These are phyloP conservation scores for Nemurella pictetii DNA, from an alignment of 2,888 invertebrate genomes.

Conservation along the genomic window DNA sequence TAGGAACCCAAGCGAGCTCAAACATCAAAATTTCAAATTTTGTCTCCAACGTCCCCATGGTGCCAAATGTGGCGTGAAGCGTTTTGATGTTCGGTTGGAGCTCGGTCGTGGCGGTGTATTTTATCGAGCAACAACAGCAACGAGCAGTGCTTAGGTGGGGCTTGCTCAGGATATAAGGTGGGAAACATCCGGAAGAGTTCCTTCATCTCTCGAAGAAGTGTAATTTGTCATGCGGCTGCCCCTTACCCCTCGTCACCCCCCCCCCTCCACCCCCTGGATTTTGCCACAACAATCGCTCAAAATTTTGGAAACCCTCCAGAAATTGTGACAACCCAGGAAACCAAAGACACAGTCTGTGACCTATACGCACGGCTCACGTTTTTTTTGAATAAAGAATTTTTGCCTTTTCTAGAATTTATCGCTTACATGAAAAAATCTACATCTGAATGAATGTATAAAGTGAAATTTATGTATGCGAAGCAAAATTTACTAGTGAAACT, in stretches of 20 bases:
- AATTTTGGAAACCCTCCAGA: slow-evolving; percentile 25
- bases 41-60: not conserved
- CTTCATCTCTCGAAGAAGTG: slow-evolving; percentile 19
- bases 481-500: not conserved
- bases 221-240: slow-evolving; percentile 25
- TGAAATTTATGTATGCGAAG: not conserved
- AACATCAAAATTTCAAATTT: slow-evolving; percentile 6
- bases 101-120: not conserved
- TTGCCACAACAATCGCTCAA: slow-evolving; percentile 31
- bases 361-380: not conserved
- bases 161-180: not conserved
- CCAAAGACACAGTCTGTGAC: slow-evolving; percentile 14
- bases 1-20: not conserved
- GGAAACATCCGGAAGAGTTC: slow-evolving; percentile 10
- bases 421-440: not conserved
- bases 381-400: not conserved
- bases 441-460: not conserved
- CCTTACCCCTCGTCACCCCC: not conserved
- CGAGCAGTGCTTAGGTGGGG: not conserved
- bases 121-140: slow-evolving; percentile 4
- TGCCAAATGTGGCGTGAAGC: slow-evolving; percentile 7
- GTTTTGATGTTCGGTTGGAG: not conserved
- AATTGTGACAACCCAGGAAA: slow-evolving; percentile 17
- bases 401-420: not conserved
- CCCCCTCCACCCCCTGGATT: not conserved